Evolutionary conservation across 2,113 vertebrate genomes (phyloP), one percentile per base, ranked within the genome.

Genomic region (Hemiprocne comata): DNA sequence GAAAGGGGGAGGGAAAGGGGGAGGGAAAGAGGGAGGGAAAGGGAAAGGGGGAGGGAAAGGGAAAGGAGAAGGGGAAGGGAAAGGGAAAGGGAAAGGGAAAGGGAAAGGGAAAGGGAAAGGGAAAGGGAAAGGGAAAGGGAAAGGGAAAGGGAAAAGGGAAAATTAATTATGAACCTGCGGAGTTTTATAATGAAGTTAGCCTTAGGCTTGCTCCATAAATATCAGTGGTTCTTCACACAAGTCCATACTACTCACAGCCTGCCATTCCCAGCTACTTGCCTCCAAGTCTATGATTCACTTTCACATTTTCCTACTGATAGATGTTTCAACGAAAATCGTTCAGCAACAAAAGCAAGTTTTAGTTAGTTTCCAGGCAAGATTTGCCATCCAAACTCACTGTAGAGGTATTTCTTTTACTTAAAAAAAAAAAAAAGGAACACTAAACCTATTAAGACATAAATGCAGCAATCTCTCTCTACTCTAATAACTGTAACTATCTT

Each of bases 281-380:
- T 89, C 42, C 48, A 48, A 2, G 2, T 20, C 46, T 69, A 14
- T 40, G 38, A 69, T 60, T 85, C 51, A 84, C 16, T 36, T 84
- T 76, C 55, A 29, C 26, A 18, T 66, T 89, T 89, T 51, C 36
- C 62, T 76, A 62, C 70, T 58, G 46, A 71, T 24, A 54, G 58
- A 62, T 28, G 6, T 26, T 75, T 34, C n/a, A 83, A 54, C 23
- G 3, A 87, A 87, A 94, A 62, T 42, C 34, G 58, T 70, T 83
- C 62, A 76, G 34, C 75, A 91, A 38, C 33, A 83, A 83, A 89
- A 91, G 18, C 19, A 65, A 69, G 23, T 73, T 95, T 70, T 86
- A 66, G 82, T 55, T 95, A 90, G 71, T 95, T 95, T 95, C 92
- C 69, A 96, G 69, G 90, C 13, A 57, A 87, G 48, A 55, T 60